Percentiles rank a stretch among this genome's conserved stretches.
These are phyloP conservation scores for Nannoperca australis DNA, from an alignment of 2,797 vertebrate genomes.

Conservation along the genomic window DNA sequence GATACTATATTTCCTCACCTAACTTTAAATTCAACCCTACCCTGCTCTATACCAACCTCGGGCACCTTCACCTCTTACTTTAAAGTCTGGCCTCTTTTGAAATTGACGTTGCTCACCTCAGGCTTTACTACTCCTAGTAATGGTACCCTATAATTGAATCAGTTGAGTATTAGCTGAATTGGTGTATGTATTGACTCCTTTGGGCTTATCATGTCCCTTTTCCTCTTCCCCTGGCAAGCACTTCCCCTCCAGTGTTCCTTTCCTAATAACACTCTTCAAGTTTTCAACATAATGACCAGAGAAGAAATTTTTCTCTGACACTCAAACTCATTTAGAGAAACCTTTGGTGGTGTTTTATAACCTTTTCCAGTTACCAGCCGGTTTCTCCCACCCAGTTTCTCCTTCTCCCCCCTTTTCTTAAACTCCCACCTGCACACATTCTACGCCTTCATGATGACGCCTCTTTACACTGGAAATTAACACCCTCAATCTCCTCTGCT, in stretches of 20 bases:
- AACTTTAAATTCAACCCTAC: conserved; percentile 53
- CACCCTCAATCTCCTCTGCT: conserved; percentile 51
- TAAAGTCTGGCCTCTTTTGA: conserved; percentile 30
- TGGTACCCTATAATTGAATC: conserved; percentile 68
- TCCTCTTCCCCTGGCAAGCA: conserved; percentile 25
- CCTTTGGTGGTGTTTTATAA: conserved; percentile 45
- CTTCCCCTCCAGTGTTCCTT: conserved; percentile 41
- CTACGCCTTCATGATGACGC: conserved; percentile 56
- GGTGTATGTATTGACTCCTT: conserved; percentile 62
- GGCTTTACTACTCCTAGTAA: conserved; percentile 55
- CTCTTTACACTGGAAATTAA: conserved; percentile 62
- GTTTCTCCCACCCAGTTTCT: conserved; percentile 13
- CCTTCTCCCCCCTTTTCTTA: conserved; percentile 23
- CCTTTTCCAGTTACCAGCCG: conserved; percentile 1
- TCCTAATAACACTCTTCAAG: conserved; percentile 47
- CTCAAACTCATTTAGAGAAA: conserved; percentile 66
- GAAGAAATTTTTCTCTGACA: conserved; percentile 51
- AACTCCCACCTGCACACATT: conserved; percentile 36
- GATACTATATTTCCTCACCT: conserved; percentile 33
- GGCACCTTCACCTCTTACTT: conserved; percentile 55
- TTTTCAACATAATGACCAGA: conserved; percentile 43
- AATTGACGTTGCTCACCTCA: conserved; percentile 54
- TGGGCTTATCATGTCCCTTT: conserved; percentile 39
- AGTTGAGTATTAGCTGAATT: conserved; percentile 63
- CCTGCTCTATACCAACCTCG: conserved; percentile 36